These are phyloP conservation scores for Sebastes ruberrimus DNA, from an alignment of 2,797 vertebrate species.

Conservation along the genomic window DNA sequence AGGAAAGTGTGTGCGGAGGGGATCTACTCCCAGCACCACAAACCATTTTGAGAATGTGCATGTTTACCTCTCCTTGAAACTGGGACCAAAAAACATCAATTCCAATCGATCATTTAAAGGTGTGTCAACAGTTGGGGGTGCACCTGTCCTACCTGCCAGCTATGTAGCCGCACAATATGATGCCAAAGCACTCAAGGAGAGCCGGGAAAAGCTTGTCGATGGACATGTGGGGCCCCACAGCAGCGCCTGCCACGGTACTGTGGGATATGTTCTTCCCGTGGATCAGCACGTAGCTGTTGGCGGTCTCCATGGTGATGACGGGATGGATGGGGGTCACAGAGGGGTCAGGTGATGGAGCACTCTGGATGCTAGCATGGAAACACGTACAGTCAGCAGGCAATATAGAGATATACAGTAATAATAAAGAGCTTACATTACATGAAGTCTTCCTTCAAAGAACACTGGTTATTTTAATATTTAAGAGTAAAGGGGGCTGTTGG, in stretches of 20 bases:
- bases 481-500: no score
- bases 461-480: not conserved
- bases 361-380: not conserved
- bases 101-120: no score
- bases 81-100: no score
- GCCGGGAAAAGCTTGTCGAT: conserved; percentile 95
- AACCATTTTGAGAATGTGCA: no score
- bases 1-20: no score
- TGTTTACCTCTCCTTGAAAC: no score
- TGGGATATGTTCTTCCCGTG: conserved; percentile 80
- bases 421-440: not conserved
- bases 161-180: conserved; percentile 94
- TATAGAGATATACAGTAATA: not conserved
- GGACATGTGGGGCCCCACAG: conserved; percentile 87
- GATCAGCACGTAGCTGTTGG: conserved; percentile 68
- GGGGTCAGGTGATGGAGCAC: not conserved
- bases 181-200: conserved; percentile 95
- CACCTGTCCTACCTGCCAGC: conserved; percentile 82
- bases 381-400: not conserved
- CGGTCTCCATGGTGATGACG: conserved; percentile 61
- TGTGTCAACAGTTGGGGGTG: no score
- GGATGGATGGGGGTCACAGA: not conserved
- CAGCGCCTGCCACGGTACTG: conserved; percentile 15
- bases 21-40: no score
- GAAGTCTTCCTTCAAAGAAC: not conserved